Evolutionary conservation across 1,140 invertebrate genomes (phyloP), one percentile per base, ranked within the genome.

Genomic region (Plectrocnemia conspersa): DNA sequence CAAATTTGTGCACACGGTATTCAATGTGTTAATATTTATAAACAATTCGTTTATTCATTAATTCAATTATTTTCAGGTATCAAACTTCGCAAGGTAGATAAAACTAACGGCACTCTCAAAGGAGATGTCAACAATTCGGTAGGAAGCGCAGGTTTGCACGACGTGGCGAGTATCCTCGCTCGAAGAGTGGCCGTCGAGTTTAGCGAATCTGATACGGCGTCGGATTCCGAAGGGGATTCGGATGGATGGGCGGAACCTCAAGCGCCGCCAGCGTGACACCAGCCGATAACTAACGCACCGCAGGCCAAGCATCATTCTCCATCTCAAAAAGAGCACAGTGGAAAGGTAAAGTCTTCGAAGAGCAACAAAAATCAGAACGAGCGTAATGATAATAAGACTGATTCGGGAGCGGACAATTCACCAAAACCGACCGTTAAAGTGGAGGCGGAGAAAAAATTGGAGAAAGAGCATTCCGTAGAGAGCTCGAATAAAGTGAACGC

Each of bases 101-200:
- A 94, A 64, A 57, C 52, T 1, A 61, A 61, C 49, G 55, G 59
- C 10, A 50, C 36, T 33, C 54, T 54, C 5, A 2, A 11, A 33
- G 58, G 44, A n/a, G 54, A 56, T 33, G 27, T 13, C 45, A 40
- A 25, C 46, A 46, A 15, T 65, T 67, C 29, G 3, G 48, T 44
- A 4, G 52, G 70, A 18, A 79, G 78, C 10, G 86, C 89, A 54
- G 85, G 83, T 1, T 76, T 90, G 23, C 86, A 93, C 70, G 94
- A 98, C 74, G 94, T 98, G 2, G 94, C 94, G 10, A 93, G 91
- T 7, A 96, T 97, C 62, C 80, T 98, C 62, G 93, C 93, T 16
- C 78, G 94, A 24, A 82, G 94, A 22, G 91, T 96, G 25, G 93
- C 92, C 18, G 90, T 97, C 52, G 93, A 98, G 74, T 87, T 94